These are phyloP conservation scores for Ips nitidus DNA, from an alignment of 1,140 invertebrate species.

Conservation along the genomic window DNA sequence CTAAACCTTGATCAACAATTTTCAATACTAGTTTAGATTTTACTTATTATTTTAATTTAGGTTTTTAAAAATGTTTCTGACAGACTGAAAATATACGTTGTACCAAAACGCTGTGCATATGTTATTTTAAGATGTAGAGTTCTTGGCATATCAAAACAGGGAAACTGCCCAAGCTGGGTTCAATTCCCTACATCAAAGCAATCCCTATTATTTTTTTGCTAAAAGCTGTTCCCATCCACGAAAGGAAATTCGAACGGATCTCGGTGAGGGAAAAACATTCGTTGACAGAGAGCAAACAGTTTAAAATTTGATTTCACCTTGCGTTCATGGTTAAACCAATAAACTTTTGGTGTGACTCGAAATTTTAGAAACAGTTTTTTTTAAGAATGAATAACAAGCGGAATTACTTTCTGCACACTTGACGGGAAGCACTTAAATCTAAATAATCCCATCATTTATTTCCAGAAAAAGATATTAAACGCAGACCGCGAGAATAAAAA, in stretches of 20 bases:
- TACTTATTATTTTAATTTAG: too few species aligned
- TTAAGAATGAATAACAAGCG: conserved; percentile 2
- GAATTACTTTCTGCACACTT: conserved; percentile 13
- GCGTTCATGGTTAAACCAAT: background rate
- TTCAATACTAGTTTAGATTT: too few species aligned
- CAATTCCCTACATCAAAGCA: conserved; percentile 19
- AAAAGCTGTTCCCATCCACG: conserved; percentile 11
- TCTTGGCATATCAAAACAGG: background rate
- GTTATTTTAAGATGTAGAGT: conserved; percentile 5
- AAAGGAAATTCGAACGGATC: conserved; percentile 17
- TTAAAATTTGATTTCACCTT: conserved; percentile 14
- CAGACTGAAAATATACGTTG: too few species aligned
- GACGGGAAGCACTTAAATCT: conserved; percentile 23
- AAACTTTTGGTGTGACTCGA: background rate
- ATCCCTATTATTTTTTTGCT: conserved; percentile 13
- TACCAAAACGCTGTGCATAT: background rate
- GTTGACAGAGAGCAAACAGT: conserved; percentile 8
- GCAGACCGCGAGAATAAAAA: conserved; percentile 27
- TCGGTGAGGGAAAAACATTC: conserved; percentile 16
- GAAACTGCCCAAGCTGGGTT: background rate
- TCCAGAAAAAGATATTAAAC: conserved; percentile 33
- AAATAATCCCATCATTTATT: conserved; percentile 34
- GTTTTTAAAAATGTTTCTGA: too few species aligned
- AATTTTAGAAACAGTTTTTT: background rate
- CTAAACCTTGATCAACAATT: too few species aligned